Evolutionary conservation across 1,140 invertebrate species (phyloP), one percentile per base, ranked within the genome.

Genomic region (Coelopa frigida): DNA sequence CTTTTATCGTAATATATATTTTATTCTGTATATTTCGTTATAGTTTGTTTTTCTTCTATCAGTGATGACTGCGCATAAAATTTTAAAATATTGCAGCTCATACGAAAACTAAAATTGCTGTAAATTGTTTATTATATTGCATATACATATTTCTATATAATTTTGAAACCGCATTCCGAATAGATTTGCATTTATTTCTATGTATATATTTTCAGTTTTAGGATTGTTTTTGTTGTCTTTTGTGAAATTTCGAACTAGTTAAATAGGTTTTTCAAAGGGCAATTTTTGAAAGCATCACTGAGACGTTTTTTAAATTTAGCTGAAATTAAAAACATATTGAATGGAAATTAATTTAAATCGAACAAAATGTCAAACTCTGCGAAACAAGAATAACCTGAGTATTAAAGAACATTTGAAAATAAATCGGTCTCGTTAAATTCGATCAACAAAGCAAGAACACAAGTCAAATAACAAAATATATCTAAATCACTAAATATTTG

Each of bases 221-320:
- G n/a, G n/a, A n/a, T n/a, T n/a, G n/a, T n/a, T n/a, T n/a, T n/a
- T n/a, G n/a, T n/a, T 29, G 27, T 29, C 8, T 29, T 29, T 29
- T 29, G 14, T 10, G 27, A 29, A 14, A 29, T 14, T 8, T 6
- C 18, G n/a, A n/a, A n/a, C n/a, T n/a, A n/a, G 63, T 51, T 62
- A 52, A 66, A 66, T 41, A 66, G 54, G 51, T 66, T 66, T 62
- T 58, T 62, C 48, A 66, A 52, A 52, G 62, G 59, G 41, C 59
- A 62, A 62, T 58, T 62, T 56, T 62, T 66, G 49, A 66, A 66
- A 53, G 62, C 62, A 56, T 61, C 62, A 59, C 62, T 66, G 46
- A 66, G 62, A 41, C 62, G 62, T 61, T 63, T 66, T 62, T 62
- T 66, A 46, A 66, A 66, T 57, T 66, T 66, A 42, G 62, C 62